phyloP scores from a whole-genome alignment of 1,140 invertebrate genomes.

The Helicoverpa armigera region DNA sequence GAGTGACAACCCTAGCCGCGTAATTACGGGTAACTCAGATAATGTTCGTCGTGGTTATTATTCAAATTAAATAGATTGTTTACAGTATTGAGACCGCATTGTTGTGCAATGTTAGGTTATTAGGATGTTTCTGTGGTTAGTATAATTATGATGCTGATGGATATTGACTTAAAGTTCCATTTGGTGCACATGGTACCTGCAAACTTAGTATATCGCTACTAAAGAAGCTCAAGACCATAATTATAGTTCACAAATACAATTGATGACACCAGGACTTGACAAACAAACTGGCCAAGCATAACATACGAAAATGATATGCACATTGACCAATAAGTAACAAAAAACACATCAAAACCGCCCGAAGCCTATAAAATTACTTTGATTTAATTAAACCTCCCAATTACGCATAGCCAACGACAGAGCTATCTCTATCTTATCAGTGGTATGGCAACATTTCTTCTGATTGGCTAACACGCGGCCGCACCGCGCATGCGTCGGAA shows the following conservation, averaged over 20 bases:
- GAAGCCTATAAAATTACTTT: neutral
- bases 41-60: conserved; percentile 39
- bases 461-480: neutral
- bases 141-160: neutral
- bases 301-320: too few relatives aligned
- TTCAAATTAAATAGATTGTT: conserved; percentile 48
- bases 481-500: conserved; percentile 21
- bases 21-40: conserved; percentile 21
- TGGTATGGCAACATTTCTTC: conserved; percentile 29
- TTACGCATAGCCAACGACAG: conserved; percentile 18
- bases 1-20: conserved; percentile 12
- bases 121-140: neutral
- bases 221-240: too few relatives aligned
- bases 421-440: conserved; percentile 14
- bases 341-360: too few relatives aligned
- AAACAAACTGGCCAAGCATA: too few relatives aligned
- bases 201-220: too few relatives aligned
- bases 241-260: too few relatives aligned
- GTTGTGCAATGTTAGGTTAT: neutral
- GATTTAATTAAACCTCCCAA: conserved; percentile 29
- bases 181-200: too few relatives aligned
- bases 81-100: conserved; percentile 22
- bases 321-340: too few relatives aligned
- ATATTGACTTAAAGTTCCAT: neutral
- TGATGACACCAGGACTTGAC: too few relatives aligned